A percentile compares a stretch with the other conserved stretches of the same genome.
These are phyloP conservation scores for Stratiolaelaps scimitus DNA, from an alignment of 1,140 invertebrate genomes.

Conservation along the genomic window DNA sequence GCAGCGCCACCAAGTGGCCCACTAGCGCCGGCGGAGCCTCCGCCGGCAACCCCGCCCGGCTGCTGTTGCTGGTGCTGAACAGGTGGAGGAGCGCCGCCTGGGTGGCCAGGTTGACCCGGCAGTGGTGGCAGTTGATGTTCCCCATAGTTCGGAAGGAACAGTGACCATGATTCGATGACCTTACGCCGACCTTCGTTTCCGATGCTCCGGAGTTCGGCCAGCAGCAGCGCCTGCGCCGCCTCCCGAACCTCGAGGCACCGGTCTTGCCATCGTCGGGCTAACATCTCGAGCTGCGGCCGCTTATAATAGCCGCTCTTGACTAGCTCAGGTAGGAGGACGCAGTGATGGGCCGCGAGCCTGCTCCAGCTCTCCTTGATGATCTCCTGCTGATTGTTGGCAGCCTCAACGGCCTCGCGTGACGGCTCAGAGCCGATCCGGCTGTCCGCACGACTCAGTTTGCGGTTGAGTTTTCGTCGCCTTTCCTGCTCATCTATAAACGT, in stretches of 20 bases:
- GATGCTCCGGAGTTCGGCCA: conserved; percentile 80
- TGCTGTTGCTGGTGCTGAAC: conserved; percentile 30
- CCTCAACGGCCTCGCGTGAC: conserved; percentile 65
- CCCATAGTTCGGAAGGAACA: conserved; percentile 75
- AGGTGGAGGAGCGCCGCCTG: conserved; percentile 28
- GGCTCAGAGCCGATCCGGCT: conserved; percentile 46
- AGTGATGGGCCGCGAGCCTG: conserved; percentile 82
- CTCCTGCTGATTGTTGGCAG: conserved; percentile 66
- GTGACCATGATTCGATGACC: conserved; percentile 85
- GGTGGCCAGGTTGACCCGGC: conserved; percentile 37
- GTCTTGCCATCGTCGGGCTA: conserved; percentile 95
- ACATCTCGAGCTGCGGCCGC: conserved; percentile 84
- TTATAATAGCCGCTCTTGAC: conserved; percentile 67
- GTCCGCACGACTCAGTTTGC: conserved; percentile 35
- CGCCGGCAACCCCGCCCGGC: neutral
- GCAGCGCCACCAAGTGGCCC: conserved; percentile 30
- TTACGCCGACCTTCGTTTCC: conserved; percentile 80
- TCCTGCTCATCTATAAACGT: conserved; percentile 53
- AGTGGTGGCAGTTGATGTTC: conserved; percentile 48
- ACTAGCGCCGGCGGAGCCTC: neutral
- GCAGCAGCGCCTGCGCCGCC: conserved; percentile 83
- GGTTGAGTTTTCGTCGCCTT: conserved; percentile 35
- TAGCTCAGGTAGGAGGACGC: conserved; percentile 77
- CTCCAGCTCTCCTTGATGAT: conserved; percentile 95
- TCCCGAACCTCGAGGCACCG: conserved; percentile 90